phyloP scores from a whole-genome alignment of 1,140 invertebrate genomes.

The Neotoxoptera formosana region DNA sequence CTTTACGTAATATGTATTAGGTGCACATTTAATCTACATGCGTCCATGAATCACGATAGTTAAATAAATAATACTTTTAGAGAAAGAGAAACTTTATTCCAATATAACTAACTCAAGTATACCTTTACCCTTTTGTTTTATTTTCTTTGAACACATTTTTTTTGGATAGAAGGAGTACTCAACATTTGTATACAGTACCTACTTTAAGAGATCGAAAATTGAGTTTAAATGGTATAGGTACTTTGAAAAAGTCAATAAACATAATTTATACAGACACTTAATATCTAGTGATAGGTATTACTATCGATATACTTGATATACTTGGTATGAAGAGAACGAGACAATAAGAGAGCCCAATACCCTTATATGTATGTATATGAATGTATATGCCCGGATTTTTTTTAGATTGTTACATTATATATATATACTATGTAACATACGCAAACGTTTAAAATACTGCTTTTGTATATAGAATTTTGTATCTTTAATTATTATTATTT shows the following conservation, averaged over 20 bases:
- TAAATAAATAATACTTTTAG: not conserved
- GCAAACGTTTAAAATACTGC: too few species aligned
- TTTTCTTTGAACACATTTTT: not conserved
- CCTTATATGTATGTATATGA: too few species aligned
- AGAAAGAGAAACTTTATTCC: not conserved
- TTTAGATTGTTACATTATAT: too few species aligned
- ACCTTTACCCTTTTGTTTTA: not conserved
- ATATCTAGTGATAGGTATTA: not conserved
- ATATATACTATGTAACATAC: too few species aligned
- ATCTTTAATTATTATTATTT: too few species aligned
- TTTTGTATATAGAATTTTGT: too few species aligned
- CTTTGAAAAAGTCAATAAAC: not conserved
- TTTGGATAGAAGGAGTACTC: not conserved
- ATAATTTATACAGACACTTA: not conserved
- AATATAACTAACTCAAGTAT: not conserved
- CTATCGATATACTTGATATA: not conserved
- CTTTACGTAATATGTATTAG: not conserved
- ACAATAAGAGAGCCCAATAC: not conserved
- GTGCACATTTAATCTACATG: not conserved
- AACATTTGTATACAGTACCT: not conserved
- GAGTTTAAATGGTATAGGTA: not conserved
- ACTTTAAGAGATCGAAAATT: not conserved
- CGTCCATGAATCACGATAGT: not conserved
- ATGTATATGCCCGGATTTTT: too few species aligned
- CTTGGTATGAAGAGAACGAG: not conserved